phyloP scores from a whole-genome alignment of 1,140 invertebrate genomes.

The Rhizoglyphus robini region DNA sequence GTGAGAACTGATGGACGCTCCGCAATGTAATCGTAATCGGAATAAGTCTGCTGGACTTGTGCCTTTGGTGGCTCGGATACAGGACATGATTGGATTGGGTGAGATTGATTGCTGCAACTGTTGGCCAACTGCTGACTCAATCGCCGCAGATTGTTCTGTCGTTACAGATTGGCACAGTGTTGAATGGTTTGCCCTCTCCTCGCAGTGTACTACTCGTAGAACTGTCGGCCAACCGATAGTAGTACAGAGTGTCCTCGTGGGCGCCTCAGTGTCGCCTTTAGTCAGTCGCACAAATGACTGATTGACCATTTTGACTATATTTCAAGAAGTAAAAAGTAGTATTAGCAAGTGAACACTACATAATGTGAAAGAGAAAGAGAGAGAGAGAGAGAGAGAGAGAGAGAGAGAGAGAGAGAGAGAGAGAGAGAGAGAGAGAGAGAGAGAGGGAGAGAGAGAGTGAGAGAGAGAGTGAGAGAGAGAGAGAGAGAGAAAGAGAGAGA shows the following conservation, averaged over 20 bases:
- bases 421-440: background rate
- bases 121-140: background rate
- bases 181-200: constrained; percentile 12
- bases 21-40: constrained; percentile 3
- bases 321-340: background rate
- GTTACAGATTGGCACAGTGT: constrained; percentile 12
- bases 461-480: background rate
- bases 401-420: background rate
- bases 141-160: constrained; percentile 8
- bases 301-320: background rate
- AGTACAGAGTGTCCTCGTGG: background rate
- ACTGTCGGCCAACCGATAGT: background rate
- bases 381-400: background rate
- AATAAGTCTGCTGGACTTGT: background rate
- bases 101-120: background rate
- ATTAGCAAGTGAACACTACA: background rate
- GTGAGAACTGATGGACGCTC: background rate
- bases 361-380: too few relatives aligned
- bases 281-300: background rate
- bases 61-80: background rate
- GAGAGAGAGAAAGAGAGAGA: too few relatives aligned
- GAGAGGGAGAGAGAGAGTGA: background rate
- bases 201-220: background rate
- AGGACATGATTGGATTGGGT: background rate
- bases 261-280: constrained; percentile 6